phyloP scores from a whole-genome alignment of 1,140 invertebrate genomes.

The Lasaia peninsularis region DNA sequence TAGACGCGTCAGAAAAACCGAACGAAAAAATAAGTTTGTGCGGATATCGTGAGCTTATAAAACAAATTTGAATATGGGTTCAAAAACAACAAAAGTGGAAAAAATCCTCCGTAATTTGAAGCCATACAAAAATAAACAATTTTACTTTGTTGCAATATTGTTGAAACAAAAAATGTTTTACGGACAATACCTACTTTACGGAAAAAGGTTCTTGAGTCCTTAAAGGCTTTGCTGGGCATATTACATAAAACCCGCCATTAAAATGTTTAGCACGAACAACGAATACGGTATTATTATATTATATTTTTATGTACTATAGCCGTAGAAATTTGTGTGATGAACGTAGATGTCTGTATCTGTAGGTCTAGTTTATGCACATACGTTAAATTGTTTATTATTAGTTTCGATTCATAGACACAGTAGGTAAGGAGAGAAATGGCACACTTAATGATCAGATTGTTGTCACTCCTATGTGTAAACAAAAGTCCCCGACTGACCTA shows the following conservation, averaged over 20 bases:
- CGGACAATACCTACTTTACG: background rate
- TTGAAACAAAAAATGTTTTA: slow-evolving; percentile 3
- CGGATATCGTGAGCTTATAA: too few species aligned
- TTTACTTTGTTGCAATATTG: background rate
- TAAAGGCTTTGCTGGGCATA: background rate
- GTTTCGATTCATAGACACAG: too few species aligned
- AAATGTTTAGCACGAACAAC: background rate
- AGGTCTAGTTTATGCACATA: too few species aligned
- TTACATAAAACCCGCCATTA: slow-evolving; percentile 3
- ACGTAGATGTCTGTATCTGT: too few species aligned
- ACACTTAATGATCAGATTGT: too few species aligned
- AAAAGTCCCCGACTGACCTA: background rate
- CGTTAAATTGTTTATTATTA: too few species aligned
- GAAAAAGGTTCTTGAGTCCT: background rate
- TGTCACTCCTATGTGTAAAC: background rate
- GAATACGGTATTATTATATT: background rate
- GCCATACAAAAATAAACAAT: background rate
- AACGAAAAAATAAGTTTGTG: too few species aligned
- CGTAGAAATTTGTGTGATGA: too few species aligned
- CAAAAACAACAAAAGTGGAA: too few species aligned
- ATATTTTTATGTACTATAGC: background rate
- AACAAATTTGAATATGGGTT: too few species aligned
- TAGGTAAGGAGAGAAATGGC: too few species aligned
- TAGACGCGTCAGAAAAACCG: too few species aligned
- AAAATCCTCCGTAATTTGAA: background rate